Evolutionary conservation across 2,888 invertebrate genomes (phyloP).

Genomic region (Meiosimyza decipiens): DNA sequence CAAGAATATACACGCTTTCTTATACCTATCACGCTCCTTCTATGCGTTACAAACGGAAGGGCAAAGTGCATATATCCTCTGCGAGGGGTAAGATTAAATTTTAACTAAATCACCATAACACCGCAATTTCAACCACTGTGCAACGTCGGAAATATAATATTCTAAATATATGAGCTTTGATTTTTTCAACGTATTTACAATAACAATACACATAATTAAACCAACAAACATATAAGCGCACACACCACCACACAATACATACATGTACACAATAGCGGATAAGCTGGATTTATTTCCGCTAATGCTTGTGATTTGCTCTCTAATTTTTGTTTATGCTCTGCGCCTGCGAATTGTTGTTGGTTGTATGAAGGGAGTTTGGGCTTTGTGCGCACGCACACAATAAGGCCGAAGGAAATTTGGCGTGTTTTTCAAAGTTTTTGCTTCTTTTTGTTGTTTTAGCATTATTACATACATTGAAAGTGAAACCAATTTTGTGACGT

Average conservation of each 20-base stretch:
- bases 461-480: slow-evolving; percentile 2
- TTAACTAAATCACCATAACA: no score
- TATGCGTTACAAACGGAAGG: no score
- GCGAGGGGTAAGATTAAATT: no score
- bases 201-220: background rate
- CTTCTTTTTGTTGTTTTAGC: background rate
- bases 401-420: background rate
- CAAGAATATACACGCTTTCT: no score
- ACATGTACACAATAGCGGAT: slow-evolving; percentile 43
- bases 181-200: background rate
- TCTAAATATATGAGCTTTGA: no score
- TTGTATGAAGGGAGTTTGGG: no score
- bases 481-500: slow-evolving; percentile 3
- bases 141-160: no score
- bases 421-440: background rate
- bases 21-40: no score
- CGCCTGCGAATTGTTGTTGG: background rate
- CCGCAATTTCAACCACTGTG: no score
- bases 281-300: slow-evolving; percentile 58
- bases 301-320: slow-evolving; percentile 59
- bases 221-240: background rate
- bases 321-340: slow-evolving; percentile 48
- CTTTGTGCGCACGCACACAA: background rate
- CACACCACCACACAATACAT: background rate
- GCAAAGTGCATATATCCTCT: no score